phyloP scores from a whole-genome alignment of 2,797 vertebrate genomes.

The Morelia viridis region DNA sequence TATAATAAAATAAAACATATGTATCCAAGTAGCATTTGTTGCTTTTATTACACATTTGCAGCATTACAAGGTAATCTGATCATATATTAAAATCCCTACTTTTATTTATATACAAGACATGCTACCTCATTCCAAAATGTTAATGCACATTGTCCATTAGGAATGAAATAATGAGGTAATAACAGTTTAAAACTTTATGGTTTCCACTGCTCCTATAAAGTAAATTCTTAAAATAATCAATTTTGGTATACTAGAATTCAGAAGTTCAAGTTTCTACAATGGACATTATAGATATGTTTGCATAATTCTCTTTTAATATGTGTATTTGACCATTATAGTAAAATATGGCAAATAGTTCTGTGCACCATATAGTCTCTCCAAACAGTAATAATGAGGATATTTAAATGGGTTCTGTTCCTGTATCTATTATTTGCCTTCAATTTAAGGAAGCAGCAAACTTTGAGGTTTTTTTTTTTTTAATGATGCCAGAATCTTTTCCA shows the following conservation, averaged over 20 bases:
- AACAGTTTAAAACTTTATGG: slow-evolving; percentile 22
- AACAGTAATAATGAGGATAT: slow-evolving; percentile 46
- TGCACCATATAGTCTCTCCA: slow-evolving; percentile 47
- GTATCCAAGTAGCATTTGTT: slow-evolving; percentile 59
- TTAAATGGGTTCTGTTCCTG: slow-evolving; percentile 58
- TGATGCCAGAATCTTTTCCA: background rate
- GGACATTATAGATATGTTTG: slow-evolving; percentile 50
- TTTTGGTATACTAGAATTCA: slow-evolving; percentile 45
- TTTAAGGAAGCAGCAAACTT: slow-evolving; percentile 59
- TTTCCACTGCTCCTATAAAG: slow-evolving; percentile 46
- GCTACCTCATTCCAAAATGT: slow-evolving; percentile 61
- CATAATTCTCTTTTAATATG: slow-evolving; percentile 47
- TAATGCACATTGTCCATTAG: slow-evolving; percentile 59
- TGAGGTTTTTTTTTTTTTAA: slow-evolving; percentile 57
- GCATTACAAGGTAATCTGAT: slow-evolving; percentile 71
- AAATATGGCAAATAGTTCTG: slow-evolving; percentile 52
- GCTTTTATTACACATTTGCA: slow-evolving; percentile 74
- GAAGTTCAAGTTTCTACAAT: slow-evolving; percentile 30
- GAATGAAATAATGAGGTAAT: slow-evolving; percentile 73
- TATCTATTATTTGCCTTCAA: slow-evolving; percentile 66
- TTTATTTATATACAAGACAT: slow-evolving; percentile 72
- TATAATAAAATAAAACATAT: slow-evolving; percentile 22
- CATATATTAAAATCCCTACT: slow-evolving; percentile 70
- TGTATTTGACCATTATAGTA: slow-evolving; percentile 42
- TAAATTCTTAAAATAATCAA: slow-evolving; percentile 27